Conservation (phyloP, 2,113 vertebrate species). For the Recurvirostra avosetta region DNA sequence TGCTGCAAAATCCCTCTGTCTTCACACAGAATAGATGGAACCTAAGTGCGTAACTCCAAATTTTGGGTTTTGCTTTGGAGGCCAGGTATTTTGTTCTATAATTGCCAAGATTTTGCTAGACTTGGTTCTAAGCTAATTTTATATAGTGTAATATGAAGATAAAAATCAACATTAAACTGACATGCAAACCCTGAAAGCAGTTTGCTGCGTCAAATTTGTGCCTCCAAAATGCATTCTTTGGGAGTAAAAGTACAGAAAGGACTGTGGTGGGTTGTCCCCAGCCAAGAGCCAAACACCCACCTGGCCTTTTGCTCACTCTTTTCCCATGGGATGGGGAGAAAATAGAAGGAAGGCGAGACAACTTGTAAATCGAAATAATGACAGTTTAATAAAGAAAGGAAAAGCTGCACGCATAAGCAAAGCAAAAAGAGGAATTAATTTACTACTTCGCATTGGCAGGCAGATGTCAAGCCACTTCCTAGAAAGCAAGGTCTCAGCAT, state of each 20-base stretch:
- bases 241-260: neutral
- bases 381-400: neutral
- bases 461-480: neutral
- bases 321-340: neutral
- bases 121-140: neutral
- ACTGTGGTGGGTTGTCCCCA: neutral
- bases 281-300: neutral
- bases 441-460: neutral
- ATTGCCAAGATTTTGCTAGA: neutral
- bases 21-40: neutral
- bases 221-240: neutral
- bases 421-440: neutral
- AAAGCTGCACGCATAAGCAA: neutral
- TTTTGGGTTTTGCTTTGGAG: neutral
- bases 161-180: neutral
- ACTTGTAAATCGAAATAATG: neutral
- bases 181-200: neutral
- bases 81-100: neutral
- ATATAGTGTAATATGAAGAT: neutral
- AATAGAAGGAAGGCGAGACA: accelerated
- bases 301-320: neutral
- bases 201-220: neutral
- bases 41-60: neutral
- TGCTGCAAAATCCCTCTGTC: neutral
- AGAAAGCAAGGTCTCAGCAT: neutral